Base-by-base conservation (phyloP, 2,113 vertebrate genomes). In the Ornithorhynchus anatinus region DNA sequence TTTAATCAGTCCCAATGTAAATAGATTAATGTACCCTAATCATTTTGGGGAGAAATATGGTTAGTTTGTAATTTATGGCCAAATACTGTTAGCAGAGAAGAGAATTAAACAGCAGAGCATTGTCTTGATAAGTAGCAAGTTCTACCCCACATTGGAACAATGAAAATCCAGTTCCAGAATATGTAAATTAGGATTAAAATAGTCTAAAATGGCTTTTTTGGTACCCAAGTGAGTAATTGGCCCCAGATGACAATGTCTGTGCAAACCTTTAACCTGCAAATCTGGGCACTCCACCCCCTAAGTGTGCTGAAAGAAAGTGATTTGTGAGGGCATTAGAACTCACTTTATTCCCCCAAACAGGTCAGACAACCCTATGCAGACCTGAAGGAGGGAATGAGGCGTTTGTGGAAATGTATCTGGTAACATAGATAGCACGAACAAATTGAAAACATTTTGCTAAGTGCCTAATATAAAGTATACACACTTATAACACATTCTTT, bases 41-140 rank as follows among this genome's bases (percentile, higher is more conserved):
- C 71, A 33, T 25, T 56, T 51, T 67, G 12, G 33, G 38, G 38
- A 61, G 44, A 45, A 61, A 56, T 54, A 56, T 51, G 40, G 40
- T 36, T 22, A 45, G 19, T 16, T 72, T 27, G 32, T 58, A 38
- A 64, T 23, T 31, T 22, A n/a, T 27, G 13, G 8, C 25, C 1
- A 44, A 61, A 25, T 27, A 27, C 42, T 22, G 31, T 50, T 5
- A 56, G 60, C 32, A 54, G 39, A 36, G 54, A 71, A 60, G 11
- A 27, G 11, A 33, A 29, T 16, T 72, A 72, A 66, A 19, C 54
- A 56, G 48, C 14, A 42, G 33, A 29, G 47, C 59, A 60, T 42
- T 42, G n/a, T 54, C 23, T 65, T 77, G 32, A n/a, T 53, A 32
- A 23, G 71, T 65, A 70, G 36, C 23, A 71, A 4, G 52, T 42